Evolutionary conservation across 2,113 vertebrate species (phyloP).

Genomic region (Geococcyx californianus): DNA sequence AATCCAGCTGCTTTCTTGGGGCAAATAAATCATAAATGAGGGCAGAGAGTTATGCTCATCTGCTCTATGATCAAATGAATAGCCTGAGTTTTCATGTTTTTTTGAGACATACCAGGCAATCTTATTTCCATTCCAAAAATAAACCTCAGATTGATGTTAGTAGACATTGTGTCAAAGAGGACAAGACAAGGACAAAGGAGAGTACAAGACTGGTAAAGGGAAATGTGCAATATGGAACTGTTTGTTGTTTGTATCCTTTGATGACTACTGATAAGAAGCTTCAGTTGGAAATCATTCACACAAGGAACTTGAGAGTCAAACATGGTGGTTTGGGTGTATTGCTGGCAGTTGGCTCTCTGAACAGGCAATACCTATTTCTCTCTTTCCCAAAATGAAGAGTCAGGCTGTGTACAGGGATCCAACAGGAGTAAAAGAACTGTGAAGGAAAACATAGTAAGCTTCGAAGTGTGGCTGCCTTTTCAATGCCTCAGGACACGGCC

Average conservation of each 20-base stretch:
- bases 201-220: neutral
- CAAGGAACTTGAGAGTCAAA: neutral
- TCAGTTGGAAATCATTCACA: neutral
- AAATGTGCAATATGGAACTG: neutral
- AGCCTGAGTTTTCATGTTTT: neutral
- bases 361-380: neutral
- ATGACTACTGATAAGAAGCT: neutral
- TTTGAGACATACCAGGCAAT: neutral
- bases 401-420: neutral
- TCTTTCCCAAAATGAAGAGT: neutral
- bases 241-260: neutral
- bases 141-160: neutral
- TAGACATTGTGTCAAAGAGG: neutral
- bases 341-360: neutral
- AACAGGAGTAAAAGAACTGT: neutral
- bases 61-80: neutral
- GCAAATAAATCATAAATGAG: neutral
- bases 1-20: neutral
- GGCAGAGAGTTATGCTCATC: neutral
- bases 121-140: neutral
- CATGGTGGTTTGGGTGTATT: neutral
- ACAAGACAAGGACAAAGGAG: neutral
- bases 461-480: neutral
- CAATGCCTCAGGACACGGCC: neutral
- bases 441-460: neutral